phyloP scores from a whole-genome alignment of 2,797 vertebrate species.

The Bucorvus abyssinicus region DNA sequence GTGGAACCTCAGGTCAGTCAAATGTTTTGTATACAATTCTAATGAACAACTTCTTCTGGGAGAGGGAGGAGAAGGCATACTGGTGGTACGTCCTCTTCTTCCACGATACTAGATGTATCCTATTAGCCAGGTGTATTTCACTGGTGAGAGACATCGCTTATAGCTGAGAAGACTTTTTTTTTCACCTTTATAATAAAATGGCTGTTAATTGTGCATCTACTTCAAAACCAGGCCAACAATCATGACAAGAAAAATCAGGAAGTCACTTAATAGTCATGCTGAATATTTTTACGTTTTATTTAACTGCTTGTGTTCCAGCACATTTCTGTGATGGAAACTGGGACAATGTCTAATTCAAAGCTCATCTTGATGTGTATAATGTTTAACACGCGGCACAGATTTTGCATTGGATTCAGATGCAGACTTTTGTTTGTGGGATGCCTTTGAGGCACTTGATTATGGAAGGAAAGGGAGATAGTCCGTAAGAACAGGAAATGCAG shows the following conservation, averaged over 20 bases:
- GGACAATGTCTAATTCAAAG: background rate
- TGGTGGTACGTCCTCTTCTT: background rate
- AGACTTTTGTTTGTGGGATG: background rate
- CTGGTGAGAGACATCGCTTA: background rate
- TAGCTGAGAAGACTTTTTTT: background rate
- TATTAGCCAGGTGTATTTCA: background rate
- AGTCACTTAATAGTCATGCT: background rate
- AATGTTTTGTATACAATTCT: background rate
- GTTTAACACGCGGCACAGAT: background rate
- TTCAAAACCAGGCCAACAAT: background rate
- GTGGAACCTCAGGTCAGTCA: background rate
- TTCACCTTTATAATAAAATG: background rate
- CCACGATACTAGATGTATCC: background rate
- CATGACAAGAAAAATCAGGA: background rate
- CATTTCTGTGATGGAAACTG: background rate
- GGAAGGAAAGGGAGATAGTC: background rate
- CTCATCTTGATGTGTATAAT: background rate
- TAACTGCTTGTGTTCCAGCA: background rate
- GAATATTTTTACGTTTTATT: conserved; percentile 21
- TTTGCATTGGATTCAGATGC: background rate
- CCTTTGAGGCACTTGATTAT: background rate
- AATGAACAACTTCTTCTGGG: background rate
- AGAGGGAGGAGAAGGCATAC: background rate
- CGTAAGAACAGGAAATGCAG: background rate
- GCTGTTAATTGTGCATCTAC: background rate